Conservation (phyloP, 2,113 vertebrate genomes). For the Fregetta grallaria region DNA sequence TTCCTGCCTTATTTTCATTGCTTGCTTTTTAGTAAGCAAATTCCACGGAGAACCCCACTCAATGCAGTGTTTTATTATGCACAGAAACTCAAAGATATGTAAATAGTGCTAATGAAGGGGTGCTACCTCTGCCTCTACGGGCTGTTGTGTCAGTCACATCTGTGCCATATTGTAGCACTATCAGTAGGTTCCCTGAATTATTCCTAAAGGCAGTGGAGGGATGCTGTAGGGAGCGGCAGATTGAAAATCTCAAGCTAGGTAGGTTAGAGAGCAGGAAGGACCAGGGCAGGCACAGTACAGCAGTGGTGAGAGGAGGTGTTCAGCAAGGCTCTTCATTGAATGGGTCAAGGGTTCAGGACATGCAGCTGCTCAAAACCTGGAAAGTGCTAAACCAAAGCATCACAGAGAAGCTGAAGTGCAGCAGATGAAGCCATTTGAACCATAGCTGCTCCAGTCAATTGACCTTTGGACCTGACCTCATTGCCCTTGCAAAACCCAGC, state of each 20-base stretch:
- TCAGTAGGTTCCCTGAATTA: fast-evolving
- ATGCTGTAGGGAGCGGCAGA: background rate
- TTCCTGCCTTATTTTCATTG: background rate
- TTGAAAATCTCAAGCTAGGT: background rate
- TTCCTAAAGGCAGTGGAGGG: background rate
- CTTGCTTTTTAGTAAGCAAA: background rate
- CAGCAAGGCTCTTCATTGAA: fast-evolving
- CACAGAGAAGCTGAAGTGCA: background rate
- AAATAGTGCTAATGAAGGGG: background rate
- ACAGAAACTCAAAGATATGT: background rate
- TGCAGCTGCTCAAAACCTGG: background rate
- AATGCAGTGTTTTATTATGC: background rate
- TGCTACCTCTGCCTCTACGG: background rate
- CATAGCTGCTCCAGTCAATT: background rate
- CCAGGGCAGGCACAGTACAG: background rate
- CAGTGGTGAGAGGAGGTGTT: background rate
- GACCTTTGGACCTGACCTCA: background rate
- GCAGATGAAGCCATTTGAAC: background rate
- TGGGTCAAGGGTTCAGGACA: background rate
- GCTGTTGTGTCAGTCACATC: background rate
- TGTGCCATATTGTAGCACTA: background rate
- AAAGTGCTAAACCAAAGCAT: background rate
- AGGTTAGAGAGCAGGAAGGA: background rate
- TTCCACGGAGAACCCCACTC: background rate
- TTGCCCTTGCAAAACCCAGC: background rate